Evolutionary conservation across 1,140 invertebrate genomes (phyloP).

Genomic region (Hermatobates lingyangjiaoensis): DNA sequence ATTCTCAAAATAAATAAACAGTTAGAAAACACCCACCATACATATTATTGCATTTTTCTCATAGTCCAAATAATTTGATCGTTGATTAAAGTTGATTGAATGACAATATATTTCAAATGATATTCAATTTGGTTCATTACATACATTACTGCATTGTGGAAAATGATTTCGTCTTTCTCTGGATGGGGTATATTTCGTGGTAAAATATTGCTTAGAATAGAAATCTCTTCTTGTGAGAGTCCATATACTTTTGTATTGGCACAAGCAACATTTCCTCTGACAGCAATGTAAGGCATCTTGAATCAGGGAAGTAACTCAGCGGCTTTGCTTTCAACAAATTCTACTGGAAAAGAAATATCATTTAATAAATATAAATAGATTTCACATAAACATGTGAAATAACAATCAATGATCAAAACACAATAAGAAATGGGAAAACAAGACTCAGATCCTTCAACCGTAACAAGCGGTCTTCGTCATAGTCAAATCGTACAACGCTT

Average conservation of each 20-base stretch:
- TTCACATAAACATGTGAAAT: too few species aligned
- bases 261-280: conserved; percentile 17
- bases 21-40: too few species aligned
- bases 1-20: too few species aligned
- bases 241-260: conserved; percentile 19
- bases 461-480: too few species aligned
- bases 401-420: too few species aligned
- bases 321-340: too few species aligned
- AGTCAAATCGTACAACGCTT: too few species aligned
- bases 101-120: conserved; percentile 16
- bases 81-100: conserved; percentile 15
- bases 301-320: background rate
- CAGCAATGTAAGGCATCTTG: conserved; percentile 17
- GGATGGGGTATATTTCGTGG: conserved; percentile 8
- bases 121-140: conserved; percentile 19
- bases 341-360: too few species aligned
- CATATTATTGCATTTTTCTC: conserved; percentile 7
- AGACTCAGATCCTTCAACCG: too few species aligned
- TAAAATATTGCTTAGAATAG: background rate
- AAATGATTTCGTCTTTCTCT: conserved; percentile 15
- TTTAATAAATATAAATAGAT: too few species aligned
- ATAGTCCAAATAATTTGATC: conserved; percentile 17
- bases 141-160: conserved; percentile 18
- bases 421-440: too few species aligned
- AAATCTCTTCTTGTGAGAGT: conserved; percentile 11